These are phyloP conservation scores for Cyphomyrmex costatus DNA, from an alignment of 1,140 invertebrate species.

Conservation along the genomic window DNA sequence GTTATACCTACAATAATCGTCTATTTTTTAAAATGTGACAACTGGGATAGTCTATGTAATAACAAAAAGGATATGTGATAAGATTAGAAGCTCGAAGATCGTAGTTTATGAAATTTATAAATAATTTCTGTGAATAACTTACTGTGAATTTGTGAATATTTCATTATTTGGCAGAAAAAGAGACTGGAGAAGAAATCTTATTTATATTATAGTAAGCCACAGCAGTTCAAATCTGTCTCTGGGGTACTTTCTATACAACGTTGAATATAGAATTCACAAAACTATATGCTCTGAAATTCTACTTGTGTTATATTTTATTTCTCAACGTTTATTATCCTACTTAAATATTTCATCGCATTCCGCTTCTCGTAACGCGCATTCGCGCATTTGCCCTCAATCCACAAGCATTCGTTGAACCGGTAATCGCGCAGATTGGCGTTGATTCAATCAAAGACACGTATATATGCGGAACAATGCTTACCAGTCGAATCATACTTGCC, in stretches of 20 bases:
- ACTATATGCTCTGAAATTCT: neutral
- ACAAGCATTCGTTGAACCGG: slow-evolving; percentile 39
- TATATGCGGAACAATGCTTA: slow-evolving; percentile 48
- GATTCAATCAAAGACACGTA: slow-evolving; percentile 59
- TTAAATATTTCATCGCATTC: slow-evolving; percentile 1
- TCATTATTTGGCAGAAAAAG: neutral
- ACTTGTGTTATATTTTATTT: neutral
- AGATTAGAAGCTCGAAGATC: neutral
- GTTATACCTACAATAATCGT: neutral
- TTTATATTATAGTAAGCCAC: neutral
- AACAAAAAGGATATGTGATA: neutral
- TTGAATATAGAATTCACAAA: neutral
- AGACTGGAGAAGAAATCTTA: neutral
- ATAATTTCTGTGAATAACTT: neutral
- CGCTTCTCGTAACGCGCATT: neutral
- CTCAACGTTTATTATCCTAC: neutral
- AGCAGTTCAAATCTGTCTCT: neutral
- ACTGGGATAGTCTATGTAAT: neutral
- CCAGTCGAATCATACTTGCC: slow-evolving; percentile 54
- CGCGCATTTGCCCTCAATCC: slow-evolving; percentile 14
- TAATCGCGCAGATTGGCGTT: slow-evolving; percentile 58
- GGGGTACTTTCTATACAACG: neutral
- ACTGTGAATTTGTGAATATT: neutral
- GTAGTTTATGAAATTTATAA: neutral
- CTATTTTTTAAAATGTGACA: neutral